phyloP scores from a whole-genome alignment of 1,140 invertebrate species.

The Leucophenga varia region DNA sequence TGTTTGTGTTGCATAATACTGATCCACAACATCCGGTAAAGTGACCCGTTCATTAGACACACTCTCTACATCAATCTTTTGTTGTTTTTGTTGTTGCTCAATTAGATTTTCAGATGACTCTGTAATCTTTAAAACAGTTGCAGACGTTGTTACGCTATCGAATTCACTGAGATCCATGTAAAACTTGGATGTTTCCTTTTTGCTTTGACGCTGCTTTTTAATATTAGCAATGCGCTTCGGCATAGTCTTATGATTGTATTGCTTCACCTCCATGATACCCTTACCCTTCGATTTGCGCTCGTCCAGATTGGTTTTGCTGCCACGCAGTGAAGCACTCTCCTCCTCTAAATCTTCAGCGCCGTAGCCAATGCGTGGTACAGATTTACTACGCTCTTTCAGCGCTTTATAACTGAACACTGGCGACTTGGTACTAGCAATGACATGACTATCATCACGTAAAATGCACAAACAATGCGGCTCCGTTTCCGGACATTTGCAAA shows the following conservation, averaged over 20 bases:
- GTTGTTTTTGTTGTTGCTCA: slow-evolving; percentile 18
- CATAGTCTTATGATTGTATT: slow-evolving; percentile 67
- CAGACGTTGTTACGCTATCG: slow-evolving; percentile 59
- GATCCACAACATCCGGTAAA: not conserved
- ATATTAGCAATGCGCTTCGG: slow-evolving; percentile 67
- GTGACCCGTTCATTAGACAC: slow-evolving; percentile 21
- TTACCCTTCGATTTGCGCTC: slow-evolving; percentile 40
- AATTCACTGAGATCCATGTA: slow-evolving; percentile 64
- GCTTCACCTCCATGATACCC: slow-evolving; percentile 59
- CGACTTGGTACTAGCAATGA: slow-evolving; percentile 22
- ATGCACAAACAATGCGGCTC: slow-evolving; percentile 24
- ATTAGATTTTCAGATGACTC: slow-evolving; percentile 65
- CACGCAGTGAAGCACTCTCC: slow-evolving; percentile 30
- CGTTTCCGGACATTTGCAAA: slow-evolving; percentile 29
- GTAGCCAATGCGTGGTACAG: slow-evolving; percentile 43
- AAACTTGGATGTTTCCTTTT: slow-evolving; percentile 63
- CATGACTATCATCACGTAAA: slow-evolving; percentile 27
- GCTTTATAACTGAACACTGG: slow-evolving; percentile 45
- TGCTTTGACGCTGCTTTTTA: slow-evolving; percentile 65
- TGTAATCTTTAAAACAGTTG: slow-evolving; percentile 63
- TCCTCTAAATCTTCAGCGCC: slow-evolving; percentile 29
- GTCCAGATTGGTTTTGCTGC: slow-evolving; percentile 40
- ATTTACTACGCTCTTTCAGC: slow-evolving; percentile 52
- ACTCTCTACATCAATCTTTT: slow-evolving; percentile 30
- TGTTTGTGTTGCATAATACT: slow-evolving; percentile 30